These are phyloP conservation scores for Cerceris rybyensis DNA, from an alignment of 2,888 invertebrate species.

Conservation along the genomic window DNA sequence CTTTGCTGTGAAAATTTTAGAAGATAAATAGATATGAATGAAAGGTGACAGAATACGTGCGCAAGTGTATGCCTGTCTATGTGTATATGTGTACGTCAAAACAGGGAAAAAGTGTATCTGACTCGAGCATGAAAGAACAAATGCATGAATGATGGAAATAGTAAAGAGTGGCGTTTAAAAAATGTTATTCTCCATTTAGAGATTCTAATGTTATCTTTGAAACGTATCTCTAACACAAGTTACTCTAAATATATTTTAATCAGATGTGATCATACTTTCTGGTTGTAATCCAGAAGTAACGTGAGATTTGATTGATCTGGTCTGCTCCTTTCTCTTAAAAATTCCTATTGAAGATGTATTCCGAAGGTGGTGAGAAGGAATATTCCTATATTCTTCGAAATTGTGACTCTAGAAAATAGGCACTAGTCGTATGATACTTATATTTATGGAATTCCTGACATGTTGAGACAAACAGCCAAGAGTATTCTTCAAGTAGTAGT, in stretches of 20 bases:
- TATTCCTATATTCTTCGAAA: constrained; percentile 35
- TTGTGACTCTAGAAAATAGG: constrained; percentile 41
- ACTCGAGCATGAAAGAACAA: constrained; percentile 2
- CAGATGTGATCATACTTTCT: constrained; percentile 30
- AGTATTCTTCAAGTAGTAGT: constrained; percentile 1
- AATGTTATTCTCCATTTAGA: constrained; percentile 56
- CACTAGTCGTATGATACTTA: constrained; percentile 43
- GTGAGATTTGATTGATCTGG: constrained; percentile 19
- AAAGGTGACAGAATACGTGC: constrained; percentile 19
- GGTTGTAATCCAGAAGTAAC: constrained; percentile 17
- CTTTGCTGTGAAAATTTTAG: constrained; percentile 22
- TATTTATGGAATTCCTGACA: constrained; percentile 14
- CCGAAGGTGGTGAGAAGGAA: constrained; percentile 14
- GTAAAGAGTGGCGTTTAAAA: constrained; percentile 36
- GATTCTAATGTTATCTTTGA: constrained; percentile 54
- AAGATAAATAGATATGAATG: constrained; percentile 18
- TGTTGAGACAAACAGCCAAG: constrained; percentile 1
- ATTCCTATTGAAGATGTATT: constrained; percentile 26
- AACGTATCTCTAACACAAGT: constrained; percentile 47
- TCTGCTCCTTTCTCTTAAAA: constrained; percentile 42
- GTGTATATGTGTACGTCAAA: constrained; percentile 1
- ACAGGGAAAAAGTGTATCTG: constrained; percentile 9
- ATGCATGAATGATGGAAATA: constrained; percentile 23
- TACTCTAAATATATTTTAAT: constrained; percentile 32
- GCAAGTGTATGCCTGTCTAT: not conserved